These are phyloP conservation scores for Notarius lentiginosus DNA, from an alignment of 2,113 vertebrate species.

Conservation along the genomic window DNA sequence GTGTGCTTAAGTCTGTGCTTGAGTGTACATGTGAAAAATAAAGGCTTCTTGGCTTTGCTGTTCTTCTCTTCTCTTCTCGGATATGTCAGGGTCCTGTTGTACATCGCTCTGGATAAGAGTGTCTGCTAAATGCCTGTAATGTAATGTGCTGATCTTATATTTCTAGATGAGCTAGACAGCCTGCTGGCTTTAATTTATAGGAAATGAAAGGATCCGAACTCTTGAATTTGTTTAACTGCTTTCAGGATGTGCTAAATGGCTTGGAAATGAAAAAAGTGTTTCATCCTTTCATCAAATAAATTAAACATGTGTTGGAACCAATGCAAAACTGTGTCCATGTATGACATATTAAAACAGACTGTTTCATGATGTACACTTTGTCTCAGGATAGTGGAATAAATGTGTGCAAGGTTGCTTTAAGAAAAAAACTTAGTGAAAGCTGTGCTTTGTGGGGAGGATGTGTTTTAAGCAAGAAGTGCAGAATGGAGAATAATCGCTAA, in stretches of 20 bases:
- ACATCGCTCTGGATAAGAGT: no score
- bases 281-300: slow-evolving; percentile 28
- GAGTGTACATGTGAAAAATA: no score
- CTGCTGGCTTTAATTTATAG: slow-evolving; percentile 32
- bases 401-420: slow-evolving; percentile 11
- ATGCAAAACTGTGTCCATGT: neutral
- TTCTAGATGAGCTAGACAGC: slow-evolving; percentile 13
- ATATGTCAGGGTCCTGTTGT: no score
- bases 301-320: neutral
- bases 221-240: slow-evolving; percentile 28
- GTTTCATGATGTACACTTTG: neutral
- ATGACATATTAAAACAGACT: neutral
- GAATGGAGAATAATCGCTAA: neutral
- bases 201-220: slow-evolving; percentile 34
- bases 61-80: no score
- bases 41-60: no score
- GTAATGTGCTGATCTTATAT: neutral
- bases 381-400: neutral
- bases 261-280: slow-evolving; percentile 8
- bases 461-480: neutral
- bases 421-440: slow-evolving; percentile 24
- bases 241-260: neutral
- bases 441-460: neutral
- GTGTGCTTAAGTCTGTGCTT: no score
- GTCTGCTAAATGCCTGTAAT: no score